Conservation (phyloP, 30 jellyfish, hydroid and myxozoan genomes). For the Aurelia aurita complex sp. Pacific region DNA sequence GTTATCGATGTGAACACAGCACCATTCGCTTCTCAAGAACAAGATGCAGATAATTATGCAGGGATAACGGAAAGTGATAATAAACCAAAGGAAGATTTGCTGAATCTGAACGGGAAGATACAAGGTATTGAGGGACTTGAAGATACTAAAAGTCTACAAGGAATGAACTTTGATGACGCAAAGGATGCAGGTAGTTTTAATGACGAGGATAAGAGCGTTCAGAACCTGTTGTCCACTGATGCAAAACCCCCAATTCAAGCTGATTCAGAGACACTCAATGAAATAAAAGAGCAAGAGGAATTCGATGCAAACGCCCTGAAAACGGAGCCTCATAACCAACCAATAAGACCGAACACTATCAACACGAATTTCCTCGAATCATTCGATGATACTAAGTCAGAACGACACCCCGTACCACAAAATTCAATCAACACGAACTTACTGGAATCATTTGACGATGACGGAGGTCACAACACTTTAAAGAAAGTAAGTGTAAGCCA, state of each 20-base stretch:
- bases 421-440: slow-evolving; percentile 40
- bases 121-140: slow-evolving; percentile 54
- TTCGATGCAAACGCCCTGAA: slow-evolving; percentile 43
- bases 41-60: slow-evolving; percentile 38
- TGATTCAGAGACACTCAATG: slow-evolving; percentile 35
- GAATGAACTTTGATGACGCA: neutral
- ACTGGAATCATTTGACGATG: slow-evolving; percentile 34
- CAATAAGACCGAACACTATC: slow-evolving; percentile 37
- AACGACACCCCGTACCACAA: slow-evolving; percentile 9
- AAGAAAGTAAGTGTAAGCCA: slow-evolving; percentile 9
- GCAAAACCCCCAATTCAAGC: slow-evolving; percentile 11
- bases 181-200: neutral
- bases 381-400: slow-evolving; percentile 20
- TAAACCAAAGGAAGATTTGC: slow-evolving; percentile 38
- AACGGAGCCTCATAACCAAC: slow-evolving; percentile 16
- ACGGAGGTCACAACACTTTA: slow-evolving; percentile 4
- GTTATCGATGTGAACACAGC: neutral
- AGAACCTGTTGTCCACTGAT: slow-evolving; percentile 18
- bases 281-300: slow-evolving; percentile 45
- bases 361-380: slow-evolving; percentile 40
- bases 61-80: slow-evolving; percentile 43
- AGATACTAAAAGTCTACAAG: neutral
- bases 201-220: slow-evolving; percentile 18
- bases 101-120: slow-evolving; percentile 55
- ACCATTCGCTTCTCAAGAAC: neutral